A percentile compares a stretch with the other conserved stretches of the same genome.
Evolutionary conservation across 2,113 vertebrate genomes (phyloP).

Genomic region (Pipra filicauda): DNA sequence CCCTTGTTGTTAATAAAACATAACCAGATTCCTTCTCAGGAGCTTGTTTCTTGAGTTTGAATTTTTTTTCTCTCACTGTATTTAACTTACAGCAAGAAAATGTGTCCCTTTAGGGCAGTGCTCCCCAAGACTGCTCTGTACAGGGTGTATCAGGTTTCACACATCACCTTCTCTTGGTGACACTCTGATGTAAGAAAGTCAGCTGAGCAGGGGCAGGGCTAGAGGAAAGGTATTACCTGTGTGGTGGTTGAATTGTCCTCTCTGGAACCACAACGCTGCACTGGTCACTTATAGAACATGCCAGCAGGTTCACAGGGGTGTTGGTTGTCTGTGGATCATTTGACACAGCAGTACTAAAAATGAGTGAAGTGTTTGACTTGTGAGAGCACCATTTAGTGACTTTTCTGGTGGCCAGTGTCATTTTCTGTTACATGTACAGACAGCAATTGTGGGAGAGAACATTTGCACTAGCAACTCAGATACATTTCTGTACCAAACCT

Average conservation of each 20-base stretch:
- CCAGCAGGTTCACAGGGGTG: not conserved
- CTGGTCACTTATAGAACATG: not conserved
- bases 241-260: fast-evolving
- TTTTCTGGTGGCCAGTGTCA: not conserved
- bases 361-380: not conserved
- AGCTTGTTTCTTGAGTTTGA: not conserved
- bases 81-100: not conserved
- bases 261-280: not conserved
- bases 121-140: not conserved
- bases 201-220: not conserved
- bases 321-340: too few relatives aligned
- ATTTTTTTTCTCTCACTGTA: not conserved
- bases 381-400: not conserved
- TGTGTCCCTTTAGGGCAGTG: not conserved
- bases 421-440: not conserved
- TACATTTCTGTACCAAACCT: not conserved
- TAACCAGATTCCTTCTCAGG: not conserved
- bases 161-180: too few relatives aligned
- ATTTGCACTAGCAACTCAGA: not conserved
- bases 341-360: too few relatives aligned
- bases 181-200: not conserved
- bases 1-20: not conserved
- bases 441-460: not conserved
- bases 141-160: not conserved
- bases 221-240: not conserved